Evolutionary conservation across 1,140 invertebrate genomes (phyloP), one percentile per base, ranked within the genome.

Genomic region (Heliconius congener): DNA sequence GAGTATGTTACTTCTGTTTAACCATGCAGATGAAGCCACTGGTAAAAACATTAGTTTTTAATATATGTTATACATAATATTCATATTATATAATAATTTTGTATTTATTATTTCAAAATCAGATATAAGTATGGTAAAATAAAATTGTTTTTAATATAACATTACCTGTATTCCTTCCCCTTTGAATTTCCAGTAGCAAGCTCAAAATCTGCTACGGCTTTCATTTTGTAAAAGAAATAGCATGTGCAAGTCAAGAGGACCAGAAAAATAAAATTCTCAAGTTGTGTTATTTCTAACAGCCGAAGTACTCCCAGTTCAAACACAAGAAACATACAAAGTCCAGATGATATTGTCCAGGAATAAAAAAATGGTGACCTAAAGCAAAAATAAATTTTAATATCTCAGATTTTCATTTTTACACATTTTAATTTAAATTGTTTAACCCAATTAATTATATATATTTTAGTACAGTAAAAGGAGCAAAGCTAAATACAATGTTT

Each of bases 291-390:
- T 88, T 97, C 96, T 71, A 97, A 87, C 71, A 96, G 90, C 57
- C 95, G 95, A 50, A 97, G 95, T 23, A 97, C 95, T 79, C 91
- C 93, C 34, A 96, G 84, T 88, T 97, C 96, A 91, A 97, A 97
- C n/a, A 97, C 94, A 13, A 96, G 83, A 87, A 96, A 96, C 83
- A 97, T 87, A 81, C 95, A 95, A 23, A 96, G 79, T 37, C 96
- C 93, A 37, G 97, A 97, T 30, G 95, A 95, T 19, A 96, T 90
- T 9, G 96, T 95, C 97, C 97, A 97, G 60, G 96, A 95, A 79
- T 96, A 92, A 88, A 97, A 97, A 88, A 97, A 97, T 82, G 96
- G 96, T 23, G 96, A 96, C 55, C 95, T 95, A 57, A 93, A 91
- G 70, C 85, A 81, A 27, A 34, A 81, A 74, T 79, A 78, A 8